These are phyloP conservation scores for Merops nubicus DNA, from an alignment of 2,113 vertebrate species.

Conservation along the genomic window DNA sequence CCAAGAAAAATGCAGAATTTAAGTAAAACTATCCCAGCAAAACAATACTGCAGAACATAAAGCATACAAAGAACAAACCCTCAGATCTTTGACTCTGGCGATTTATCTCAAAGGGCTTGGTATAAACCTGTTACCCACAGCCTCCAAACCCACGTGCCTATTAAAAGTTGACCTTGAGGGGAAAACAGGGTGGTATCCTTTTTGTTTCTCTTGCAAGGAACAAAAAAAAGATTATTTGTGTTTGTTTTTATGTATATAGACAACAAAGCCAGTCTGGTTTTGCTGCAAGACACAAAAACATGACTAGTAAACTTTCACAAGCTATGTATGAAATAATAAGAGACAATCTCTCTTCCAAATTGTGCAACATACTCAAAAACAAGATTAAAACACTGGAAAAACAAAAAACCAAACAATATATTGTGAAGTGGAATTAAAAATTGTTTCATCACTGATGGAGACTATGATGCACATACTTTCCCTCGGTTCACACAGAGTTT, in stretches of 20 bases:
- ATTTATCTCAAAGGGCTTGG: background rate
- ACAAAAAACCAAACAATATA: background rate
- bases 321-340: background rate
- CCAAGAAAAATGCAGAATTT: background rate
- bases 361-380: background rate
- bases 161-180: slow-evolving; percentile 25
- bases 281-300: slow-evolving; percentile 38
- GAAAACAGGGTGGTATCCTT: background rate
- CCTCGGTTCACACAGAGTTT: background rate
- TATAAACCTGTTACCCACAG: slow-evolving; percentile 15
- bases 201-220: background rate
- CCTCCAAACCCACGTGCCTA: slow-evolving; percentile 12
- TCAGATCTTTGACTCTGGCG: background rate
- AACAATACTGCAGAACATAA: background rate
- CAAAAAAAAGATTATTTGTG: background rate
- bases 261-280: slow-evolving; percentile 29
- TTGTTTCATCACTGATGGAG: background rate
- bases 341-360: background rate
- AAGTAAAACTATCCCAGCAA: background rate
- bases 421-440: background rate
- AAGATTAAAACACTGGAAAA: background rate
- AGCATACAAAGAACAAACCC: background rate
- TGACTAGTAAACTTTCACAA: background rate
- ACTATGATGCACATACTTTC: background rate
- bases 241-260: background rate